Evolutionary conservation across 2,888 invertebrate genomes (phyloP).

Genomic region (Trichacis sp.): DNA sequence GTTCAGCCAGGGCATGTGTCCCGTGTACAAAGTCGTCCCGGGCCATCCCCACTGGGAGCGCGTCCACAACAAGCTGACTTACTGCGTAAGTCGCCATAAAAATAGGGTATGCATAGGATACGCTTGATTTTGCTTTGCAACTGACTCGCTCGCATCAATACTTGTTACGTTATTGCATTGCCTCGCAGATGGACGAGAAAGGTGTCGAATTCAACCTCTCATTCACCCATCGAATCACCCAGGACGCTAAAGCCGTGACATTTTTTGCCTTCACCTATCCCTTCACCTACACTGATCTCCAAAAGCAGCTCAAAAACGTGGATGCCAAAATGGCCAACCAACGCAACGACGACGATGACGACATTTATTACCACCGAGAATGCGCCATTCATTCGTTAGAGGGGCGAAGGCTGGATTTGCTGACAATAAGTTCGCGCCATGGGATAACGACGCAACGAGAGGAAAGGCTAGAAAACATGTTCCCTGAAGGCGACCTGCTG

Average conservation of each 20-base stretch:
- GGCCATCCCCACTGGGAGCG: constrained; percentile 87
- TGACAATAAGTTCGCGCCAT: constrained; percentile 86
- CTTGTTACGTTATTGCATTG: constrained; percentile 18
- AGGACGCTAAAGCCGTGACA: constrained; percentile 78
- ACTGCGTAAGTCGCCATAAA: constrained; percentile 76
- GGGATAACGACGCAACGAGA: constrained; percentile 81
- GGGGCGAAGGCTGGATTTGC: constrained; percentile 81
- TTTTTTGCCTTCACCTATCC: constrained; percentile 95
- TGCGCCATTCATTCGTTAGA: constrained; percentile 84
- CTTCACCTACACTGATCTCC: constrained; percentile 86
- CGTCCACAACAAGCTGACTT: constrained; percentile 83
- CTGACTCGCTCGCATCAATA: no score
- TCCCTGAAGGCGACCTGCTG: constrained; percentile 76
- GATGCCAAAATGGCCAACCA: constrained; percentile 74
- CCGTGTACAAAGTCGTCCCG: constrained; percentile 81
- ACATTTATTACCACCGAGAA: constrained; percentile 88
- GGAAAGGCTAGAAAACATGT: constrained; percentile 78
- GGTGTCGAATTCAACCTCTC: constrained; percentile 81
- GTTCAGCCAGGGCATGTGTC: constrained; percentile 92
- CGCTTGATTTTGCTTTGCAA: no score
- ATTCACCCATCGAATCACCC: constrained; percentile 79
- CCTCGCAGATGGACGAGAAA: constrained; percentile 74
- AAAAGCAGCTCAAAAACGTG: constrained; percentile 78
- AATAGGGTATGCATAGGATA: no score
- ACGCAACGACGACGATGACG: constrained; percentile 69